Base-by-base conservation (phyloP, 2,113 vertebrate genomes). In the Aspidoscelis tigris region DNA sequence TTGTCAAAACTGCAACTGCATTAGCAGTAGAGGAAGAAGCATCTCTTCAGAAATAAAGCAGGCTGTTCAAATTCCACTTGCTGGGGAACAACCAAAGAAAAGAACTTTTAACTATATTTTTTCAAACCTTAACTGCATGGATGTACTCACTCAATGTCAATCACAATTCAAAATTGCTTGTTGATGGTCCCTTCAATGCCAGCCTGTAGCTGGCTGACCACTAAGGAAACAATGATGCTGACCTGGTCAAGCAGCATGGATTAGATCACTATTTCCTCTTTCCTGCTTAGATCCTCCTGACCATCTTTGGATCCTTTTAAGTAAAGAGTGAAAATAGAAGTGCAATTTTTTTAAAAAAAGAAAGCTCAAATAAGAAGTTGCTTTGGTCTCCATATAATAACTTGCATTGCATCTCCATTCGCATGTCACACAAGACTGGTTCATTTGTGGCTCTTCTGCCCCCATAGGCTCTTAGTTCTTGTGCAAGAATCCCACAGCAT, bases 241-340 rank as follows among this genome's bases (percentile, higher is more conserved):
- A 33, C 44, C 11, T 81, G 53, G 55, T 81, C 14, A 47, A 81
- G 21, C 47, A 58, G 75, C 86, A 82, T 68, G 87, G 70, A 72
- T 81, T 78, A 77, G 24, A 55, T 80, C 79, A 77, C 58, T 82
- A 73, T 81, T 85, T 90, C 71, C 84, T 47, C 58, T 86, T 33
- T 89, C 80, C 76, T 84, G 22, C 69, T 33, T 78, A 83, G 44
- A 53, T 81, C n/a, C 89, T 87, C 86, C 77, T 82, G 86, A 69
- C 47, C 68, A 86, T 87, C n/a, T 84, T 76, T 83, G 68, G 84
- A 85, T 86, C 72, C 86, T 9, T 47, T 47, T 33, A 14, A 80
- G 86, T 92, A 87, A 89, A 93, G 88, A 90, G 5, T 86, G 43
- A 76, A 93, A 89, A 88, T 75, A 91, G 86, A 91, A 92, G 89